Base-by-base conservation (phyloP, 2,797 vertebrate species). In the Bovichtus diacanthus region DNA sequence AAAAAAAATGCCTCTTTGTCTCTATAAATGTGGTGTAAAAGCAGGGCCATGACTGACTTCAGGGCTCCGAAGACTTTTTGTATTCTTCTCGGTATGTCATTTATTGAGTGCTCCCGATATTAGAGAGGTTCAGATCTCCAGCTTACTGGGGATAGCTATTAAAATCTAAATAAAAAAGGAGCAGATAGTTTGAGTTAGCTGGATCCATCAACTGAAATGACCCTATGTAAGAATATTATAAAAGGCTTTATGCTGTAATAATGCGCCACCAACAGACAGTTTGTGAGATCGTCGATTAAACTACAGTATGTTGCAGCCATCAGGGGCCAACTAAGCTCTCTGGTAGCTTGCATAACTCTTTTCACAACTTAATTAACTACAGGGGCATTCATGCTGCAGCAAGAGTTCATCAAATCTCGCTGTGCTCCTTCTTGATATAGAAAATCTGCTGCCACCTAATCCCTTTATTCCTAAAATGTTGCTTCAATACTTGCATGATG, bases 381-480 rank as follows among this genome's bases (percentile, higher is more conserved):
- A 62, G 80, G 47, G 44, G 4, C 7, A 73, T 62, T 62, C 44
- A 10, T 41, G 34, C 18, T 38, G 39, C 46, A 67, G 50, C 46
- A 41, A 79, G 39, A 61, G 46, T 21, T 74, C 34, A 70, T 80
- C 19, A 55, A 10, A 34, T 65, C 39, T 50, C 21, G 41, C 34
- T 41, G 21, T 31, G 53, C 46, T 78, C 58, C 36, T 62, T 74
- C 23, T n/a, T 51, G 58, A 43, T 59, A 69, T 70, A 18, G 29
- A 38, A 78, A 85, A 85, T 83, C 47, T 63, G 16, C 74, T 70
- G 44, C 9, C 13, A 58, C 41, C 43, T 12, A 62, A 21, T 47
- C n/a, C 15, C 50, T 61, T 41, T 6, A 51, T 74, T 76, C 73
- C 31, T 41, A 21, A 77, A 74, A 58, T 31, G 19, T 4, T 29